Evolutionary conservation across 1,140 invertebrate species (phyloP).

Genomic region (Drosophila baimaii): DNA sequence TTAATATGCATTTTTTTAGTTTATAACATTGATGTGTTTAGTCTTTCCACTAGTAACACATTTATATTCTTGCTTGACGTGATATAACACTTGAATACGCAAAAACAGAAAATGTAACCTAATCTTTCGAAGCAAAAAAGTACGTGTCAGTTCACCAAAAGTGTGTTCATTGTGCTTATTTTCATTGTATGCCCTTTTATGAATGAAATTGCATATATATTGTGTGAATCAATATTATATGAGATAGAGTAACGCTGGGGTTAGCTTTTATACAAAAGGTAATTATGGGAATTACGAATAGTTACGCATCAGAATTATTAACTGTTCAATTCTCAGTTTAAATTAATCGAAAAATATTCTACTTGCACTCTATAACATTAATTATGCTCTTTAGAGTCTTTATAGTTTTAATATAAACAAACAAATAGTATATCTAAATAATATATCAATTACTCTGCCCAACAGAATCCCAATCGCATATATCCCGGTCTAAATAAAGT

Average conservation of each 20-base stretch:
- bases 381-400: too few relatives aligned
- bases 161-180: neutral
- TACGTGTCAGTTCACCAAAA: constrained; percentile 14
- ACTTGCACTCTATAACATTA: too few relatives aligned
- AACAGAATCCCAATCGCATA: constrained; percentile 39
- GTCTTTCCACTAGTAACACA: neutral
- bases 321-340: neutral
- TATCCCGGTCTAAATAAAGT: constrained; percentile 60
- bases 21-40: neutral
- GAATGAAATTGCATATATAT: neutral
- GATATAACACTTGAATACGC: neutral
- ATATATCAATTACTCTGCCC: neutral
- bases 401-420: too few relatives aligned
- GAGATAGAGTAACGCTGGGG: neutral
- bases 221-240: neutral
- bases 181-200: neutral
- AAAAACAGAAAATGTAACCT: neutral
- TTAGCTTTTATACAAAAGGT: neutral
- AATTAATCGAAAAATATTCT: neutral
- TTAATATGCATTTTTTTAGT: neutral
- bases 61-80: constrained; percentile 3
- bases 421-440: neutral
- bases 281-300: neutral
- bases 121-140: constrained; percentile 1
- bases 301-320: neutral